A percentile compares a stretch with the other conserved stretches of the same genome.
Evolutionary conservation across 2,888 invertebrate species (phyloP).

Genomic region (Escarpia spicata): DNA sequence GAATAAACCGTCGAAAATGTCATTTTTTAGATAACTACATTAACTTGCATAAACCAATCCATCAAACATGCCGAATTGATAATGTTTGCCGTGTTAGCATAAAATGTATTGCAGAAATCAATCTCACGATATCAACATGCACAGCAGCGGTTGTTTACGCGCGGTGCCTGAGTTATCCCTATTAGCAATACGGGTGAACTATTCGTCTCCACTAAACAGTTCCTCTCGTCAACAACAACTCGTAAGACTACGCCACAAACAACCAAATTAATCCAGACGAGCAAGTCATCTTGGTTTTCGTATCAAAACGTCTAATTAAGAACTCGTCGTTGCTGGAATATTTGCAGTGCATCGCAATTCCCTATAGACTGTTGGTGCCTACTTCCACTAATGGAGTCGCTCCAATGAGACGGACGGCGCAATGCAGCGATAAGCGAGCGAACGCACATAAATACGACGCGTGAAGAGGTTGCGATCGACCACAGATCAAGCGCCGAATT

Average conservation of each 20-base stretch:
- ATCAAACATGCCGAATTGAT: background rate
- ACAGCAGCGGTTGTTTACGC: background rate
- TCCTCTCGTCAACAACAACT: background rate
- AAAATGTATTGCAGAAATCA: background rate
- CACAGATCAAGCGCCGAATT: background rate
- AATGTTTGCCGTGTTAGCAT: background rate
- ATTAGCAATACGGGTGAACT: background rate
- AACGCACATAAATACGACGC: background rate
- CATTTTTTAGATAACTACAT: too few relatives aligned
- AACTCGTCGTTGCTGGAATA: background rate
- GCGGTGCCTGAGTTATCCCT: background rate
- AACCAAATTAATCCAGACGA: background rate
- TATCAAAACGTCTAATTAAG: background rate
- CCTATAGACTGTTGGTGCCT: background rate
- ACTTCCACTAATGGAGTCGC: background rate
- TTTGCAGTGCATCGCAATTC: background rate
- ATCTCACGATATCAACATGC: background rate
- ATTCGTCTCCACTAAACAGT: background rate
- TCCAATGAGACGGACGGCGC: background rate
- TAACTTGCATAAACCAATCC: background rate
- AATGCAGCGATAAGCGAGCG: background rate
- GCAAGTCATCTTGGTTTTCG: background rate
- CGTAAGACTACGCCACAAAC: background rate
- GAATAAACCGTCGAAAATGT: too few relatives aligned
- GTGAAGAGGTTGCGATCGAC: background rate